phyloP scores from a whole-genome alignment of 2,888 invertebrate species.

The Acrocyrtus sp. region DNA sequence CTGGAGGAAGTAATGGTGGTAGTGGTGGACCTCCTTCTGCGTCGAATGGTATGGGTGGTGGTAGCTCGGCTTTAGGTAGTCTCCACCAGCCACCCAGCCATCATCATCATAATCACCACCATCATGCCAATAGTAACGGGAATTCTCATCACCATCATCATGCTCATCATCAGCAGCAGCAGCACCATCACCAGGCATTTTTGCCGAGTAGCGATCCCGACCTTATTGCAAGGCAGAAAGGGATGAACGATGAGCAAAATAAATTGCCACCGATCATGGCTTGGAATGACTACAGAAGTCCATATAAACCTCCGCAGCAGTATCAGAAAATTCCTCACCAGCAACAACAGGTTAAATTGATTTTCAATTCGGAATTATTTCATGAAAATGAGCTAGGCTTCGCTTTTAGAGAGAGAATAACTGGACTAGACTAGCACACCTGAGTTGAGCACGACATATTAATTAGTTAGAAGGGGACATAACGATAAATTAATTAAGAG shows the following conservation, averaged over 20 bases:
- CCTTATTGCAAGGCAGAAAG: slow-evolving; percentile 39
- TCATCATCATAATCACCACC: slow-evolving; percentile 1
- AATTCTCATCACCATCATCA: slow-evolving; percentile 10
- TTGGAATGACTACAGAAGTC: slow-evolving; percentile 48
- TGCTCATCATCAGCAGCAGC: neutral
- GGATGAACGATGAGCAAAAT: slow-evolving; percentile 36
- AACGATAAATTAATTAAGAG: too few species aligned
- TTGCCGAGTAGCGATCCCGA: slow-evolving; percentile 34
- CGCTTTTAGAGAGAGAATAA: too few species aligned
- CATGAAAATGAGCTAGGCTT: too few species aligned
- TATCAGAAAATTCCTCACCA: too few species aligned
- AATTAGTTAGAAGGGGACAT: too few species aligned
- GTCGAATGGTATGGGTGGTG: neutral
- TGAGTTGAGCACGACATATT: too few species aligned
- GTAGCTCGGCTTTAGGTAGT: too few species aligned
- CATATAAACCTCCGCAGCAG: slow-evolving; percentile 35
- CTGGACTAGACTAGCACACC: too few species aligned
- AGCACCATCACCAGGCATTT: neutral
- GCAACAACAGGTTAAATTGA: slow-evolving; percentile 49
- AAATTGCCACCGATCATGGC: slow-evolving; percentile 45
- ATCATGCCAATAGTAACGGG: neutral
- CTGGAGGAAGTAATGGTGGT: neutral
- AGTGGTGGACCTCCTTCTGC: neutral
- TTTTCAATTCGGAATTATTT: slow-evolving; percentile 33
- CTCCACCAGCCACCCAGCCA: too few species aligned